phyloP scores from a whole-genome alignment of 2,113 vertebrate species.

The Daboia siamensis region DNA sequence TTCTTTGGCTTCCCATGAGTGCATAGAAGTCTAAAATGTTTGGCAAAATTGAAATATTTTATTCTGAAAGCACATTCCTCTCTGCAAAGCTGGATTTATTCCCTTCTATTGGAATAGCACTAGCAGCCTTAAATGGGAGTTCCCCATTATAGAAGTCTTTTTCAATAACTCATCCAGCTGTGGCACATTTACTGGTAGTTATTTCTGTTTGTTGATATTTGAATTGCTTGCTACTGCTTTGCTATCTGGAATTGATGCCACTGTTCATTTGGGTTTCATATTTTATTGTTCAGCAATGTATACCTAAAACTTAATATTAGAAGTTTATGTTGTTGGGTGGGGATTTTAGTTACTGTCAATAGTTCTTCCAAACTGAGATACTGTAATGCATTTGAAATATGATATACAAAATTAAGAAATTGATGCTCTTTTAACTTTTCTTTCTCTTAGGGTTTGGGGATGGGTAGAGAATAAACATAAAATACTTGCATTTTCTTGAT shows the following conservation, averaged over 20 bases:
- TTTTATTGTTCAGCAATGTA: neutral
- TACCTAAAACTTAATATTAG: neutral
- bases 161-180: neutral
- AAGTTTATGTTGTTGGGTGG: neutral
- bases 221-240: conserved; percentile 12
- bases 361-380: neutral
- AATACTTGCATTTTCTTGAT: conserved; percentile 61
- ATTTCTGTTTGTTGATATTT: neutral
- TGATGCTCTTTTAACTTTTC: conserved; percentile 56
- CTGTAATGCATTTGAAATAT: neutral
- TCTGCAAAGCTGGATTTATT: neutral
- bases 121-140: neutral
- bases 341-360: neutral
- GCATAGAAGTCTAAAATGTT: neutral
- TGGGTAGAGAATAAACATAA: neutral
- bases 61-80: neutral
- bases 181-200: neutral
- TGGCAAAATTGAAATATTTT: neutral
- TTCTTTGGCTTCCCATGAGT: neutral
- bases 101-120: neutral
- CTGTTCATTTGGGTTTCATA: conserved; percentile 24
- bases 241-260: neutral
- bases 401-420: conserved; percentile 30
- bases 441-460: neutral
- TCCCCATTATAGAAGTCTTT: no score